These are phyloP conservation scores for Saccostrea echinata DNA, from an alignment of 1,140 invertebrate species.

Conservation along the genomic window DNA sequence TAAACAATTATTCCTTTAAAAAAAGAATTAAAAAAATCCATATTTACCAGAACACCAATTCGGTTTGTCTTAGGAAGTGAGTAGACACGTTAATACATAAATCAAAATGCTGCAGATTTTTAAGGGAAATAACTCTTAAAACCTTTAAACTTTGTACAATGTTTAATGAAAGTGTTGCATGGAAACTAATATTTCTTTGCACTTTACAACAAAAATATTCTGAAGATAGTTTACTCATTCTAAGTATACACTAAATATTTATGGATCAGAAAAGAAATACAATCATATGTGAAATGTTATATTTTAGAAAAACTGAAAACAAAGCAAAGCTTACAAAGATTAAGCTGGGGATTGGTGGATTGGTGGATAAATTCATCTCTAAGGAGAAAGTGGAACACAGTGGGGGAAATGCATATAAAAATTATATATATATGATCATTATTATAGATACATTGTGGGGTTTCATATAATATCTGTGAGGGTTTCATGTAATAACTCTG, in stretches of 20 bases:
- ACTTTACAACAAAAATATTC: not conserved
- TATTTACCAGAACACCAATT: slow-evolving; percentile 17
- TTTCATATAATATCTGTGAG: no score
- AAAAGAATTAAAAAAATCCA: not conserved
- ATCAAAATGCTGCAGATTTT: not conserved
- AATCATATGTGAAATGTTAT: no score
- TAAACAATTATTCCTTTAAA: no score
- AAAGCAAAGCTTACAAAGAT: not conserved
- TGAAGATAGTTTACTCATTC: not conserved
- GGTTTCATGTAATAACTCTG: no score
- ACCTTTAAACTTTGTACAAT: not conserved
- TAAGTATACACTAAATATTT: not conserved
- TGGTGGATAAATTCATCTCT: no score
- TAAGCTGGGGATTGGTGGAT: not conserved
- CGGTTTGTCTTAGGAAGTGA: not conserved
- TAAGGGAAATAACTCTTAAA: not conserved
- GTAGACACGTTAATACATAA: no score
- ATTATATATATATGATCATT: no score
- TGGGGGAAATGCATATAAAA: no score
- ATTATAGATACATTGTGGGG: no score
- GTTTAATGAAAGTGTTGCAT: not conserved
- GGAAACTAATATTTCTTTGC: not conserved
- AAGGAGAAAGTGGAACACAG: no score
- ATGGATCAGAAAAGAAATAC: no score
- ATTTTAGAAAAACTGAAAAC: not conserved